These are phyloP conservation scores for Chinchilla lanigera DNA, from an alignment of 2,113 vertebrate genomes.

Conservation along the genomic window DNA sequence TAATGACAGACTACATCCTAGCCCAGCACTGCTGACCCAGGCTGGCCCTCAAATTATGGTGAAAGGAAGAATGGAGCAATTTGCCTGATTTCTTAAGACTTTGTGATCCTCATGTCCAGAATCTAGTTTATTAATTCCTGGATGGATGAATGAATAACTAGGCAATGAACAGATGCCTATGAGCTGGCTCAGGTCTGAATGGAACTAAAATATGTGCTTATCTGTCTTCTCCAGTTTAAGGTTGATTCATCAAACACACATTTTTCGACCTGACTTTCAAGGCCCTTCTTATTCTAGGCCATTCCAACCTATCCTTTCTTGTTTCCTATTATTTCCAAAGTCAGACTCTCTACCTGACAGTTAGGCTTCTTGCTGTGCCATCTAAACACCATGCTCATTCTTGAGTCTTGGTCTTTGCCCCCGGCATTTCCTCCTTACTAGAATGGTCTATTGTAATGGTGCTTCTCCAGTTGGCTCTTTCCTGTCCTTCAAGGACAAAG, in stretches of 20 bases:
- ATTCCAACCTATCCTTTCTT: slow-evolving; percentile 72
- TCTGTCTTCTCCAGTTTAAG: not conserved
- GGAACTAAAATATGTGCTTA: not conserved
- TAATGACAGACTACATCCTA: not conserved
- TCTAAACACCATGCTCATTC: slow-evolving; percentile 54
- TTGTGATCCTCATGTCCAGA: not conserved
- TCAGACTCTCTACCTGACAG: slow-evolving; percentile 38
- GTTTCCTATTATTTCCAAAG: slow-evolving; percentile 73
- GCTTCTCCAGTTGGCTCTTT: not conserved
- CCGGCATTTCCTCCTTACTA: slow-evolving; percentile 68
- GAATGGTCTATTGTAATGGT: slow-evolving; percentile 62
- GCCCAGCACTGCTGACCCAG: not conserved
- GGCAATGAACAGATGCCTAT: not conserved
- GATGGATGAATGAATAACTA: not conserved
- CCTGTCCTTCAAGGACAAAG: slow-evolving; percentile 47
- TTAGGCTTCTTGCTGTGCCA: slow-evolving; percentile 6
- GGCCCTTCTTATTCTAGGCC: slow-evolving; percentile 19
- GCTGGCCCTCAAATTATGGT: not conserved
- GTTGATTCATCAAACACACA: not conserved
- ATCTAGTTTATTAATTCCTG: not conserved
- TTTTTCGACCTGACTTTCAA: slow-evolving; percentile 59
- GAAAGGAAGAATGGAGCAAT: not conserved
- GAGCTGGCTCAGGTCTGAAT: not conserved
- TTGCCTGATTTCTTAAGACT: not conserved
- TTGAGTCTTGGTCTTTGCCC: not conserved